Conservation (phyloP, 2,113 vertebrate genomes). For the Prunella himalayana region DNA sequence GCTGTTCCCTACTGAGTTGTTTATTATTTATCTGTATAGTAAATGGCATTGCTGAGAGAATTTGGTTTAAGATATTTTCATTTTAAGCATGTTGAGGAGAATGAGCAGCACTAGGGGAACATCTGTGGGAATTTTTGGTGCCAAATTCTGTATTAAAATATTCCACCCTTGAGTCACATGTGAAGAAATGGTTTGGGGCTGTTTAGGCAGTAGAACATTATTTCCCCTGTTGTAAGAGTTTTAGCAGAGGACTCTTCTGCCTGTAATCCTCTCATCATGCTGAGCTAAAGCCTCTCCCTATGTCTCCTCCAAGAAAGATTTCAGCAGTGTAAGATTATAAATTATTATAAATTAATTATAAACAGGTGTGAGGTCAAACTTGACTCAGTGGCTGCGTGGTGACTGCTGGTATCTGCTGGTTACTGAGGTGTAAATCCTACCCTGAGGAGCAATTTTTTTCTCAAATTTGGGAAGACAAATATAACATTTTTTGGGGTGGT, state of each 20-base stretch:
- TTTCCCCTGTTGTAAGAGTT: neutral
- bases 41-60: neutral
- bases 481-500: neutral
- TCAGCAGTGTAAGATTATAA: neutral
- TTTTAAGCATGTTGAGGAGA: neutral
- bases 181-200: neutral
- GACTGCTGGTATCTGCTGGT: neutral
- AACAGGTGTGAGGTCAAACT: rapidly evolving
- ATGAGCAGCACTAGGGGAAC: neutral
- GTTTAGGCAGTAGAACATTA: neutral
- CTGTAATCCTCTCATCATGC: neutral
- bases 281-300: neutral
- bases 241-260: neutral
- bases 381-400: neutral
- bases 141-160: neutral
- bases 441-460: neutral
- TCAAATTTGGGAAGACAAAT: neutral
- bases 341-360: neutral
- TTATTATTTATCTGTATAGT: slow-evolving; percentile 49
- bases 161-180: neutral
- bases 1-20: neutral
- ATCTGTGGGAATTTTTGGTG: neutral
- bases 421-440: neutral
- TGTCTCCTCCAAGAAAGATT: neutral
- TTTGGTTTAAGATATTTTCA: neutral